Conservation (phyloP, 2,797 vertebrate genomes). For the Falco naumanni region DNA sequence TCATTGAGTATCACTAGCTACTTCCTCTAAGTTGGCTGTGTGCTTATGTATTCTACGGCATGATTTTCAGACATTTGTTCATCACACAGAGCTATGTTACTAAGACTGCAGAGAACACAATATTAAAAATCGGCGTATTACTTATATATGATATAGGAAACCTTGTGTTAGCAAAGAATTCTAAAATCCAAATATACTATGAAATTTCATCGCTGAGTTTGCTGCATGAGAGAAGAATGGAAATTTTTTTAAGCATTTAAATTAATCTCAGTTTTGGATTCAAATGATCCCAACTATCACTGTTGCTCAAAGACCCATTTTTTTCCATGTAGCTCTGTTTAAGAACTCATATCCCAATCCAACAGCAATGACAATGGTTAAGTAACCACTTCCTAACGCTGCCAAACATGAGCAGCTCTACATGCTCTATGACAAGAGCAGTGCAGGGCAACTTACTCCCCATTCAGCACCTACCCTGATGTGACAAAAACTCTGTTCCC, state of each 20-base stretch:
- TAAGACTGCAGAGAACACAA: not conserved
- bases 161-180: not conserved
- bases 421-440: not conserved
- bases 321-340: not conserved
- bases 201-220: not conserved
- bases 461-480: not conserved
- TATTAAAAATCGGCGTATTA: not conserved
- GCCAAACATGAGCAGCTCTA: not conserved
- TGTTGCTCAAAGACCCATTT: not conserved
- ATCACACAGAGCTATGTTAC: not conserved
- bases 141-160: not conserved
- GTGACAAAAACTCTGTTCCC: not conserved
- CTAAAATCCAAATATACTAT: not conserved
- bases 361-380: not conserved
- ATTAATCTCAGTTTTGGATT: not conserved
- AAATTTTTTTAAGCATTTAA: not conserved
- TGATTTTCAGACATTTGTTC: not conserved
- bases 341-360: not conserved
- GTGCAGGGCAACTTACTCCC: not conserved
- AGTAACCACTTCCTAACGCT: not conserved
- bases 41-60: not conserved
- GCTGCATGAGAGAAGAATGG: not conserved
- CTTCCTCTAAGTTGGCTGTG: not conserved
- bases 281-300: not conserved
- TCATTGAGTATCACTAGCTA: not conserved